phyloP scores from a whole-genome alignment of 2,888 invertebrate genomes.

The Drosophila emarginata region DNA sequence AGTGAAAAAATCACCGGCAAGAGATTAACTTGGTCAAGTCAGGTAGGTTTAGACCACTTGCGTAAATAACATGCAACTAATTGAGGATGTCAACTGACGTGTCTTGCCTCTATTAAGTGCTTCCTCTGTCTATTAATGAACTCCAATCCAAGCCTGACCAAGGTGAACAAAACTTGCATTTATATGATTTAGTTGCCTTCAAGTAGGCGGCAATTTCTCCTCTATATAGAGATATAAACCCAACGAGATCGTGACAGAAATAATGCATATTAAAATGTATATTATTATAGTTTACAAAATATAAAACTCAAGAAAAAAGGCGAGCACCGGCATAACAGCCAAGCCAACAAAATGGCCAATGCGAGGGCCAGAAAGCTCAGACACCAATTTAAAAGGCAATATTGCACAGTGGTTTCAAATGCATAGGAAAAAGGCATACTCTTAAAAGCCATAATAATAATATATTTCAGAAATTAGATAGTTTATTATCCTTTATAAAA shows the following conservation, averaged over 20 bases:
- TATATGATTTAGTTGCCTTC: constrained; percentile 25
- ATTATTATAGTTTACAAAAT: constrained; percentile 66
- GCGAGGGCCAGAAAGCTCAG: constrained; percentile 34
- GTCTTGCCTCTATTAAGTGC: constrained; percentile 57
- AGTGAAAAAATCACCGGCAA: neutral
- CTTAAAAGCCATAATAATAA: too few relatives aligned
- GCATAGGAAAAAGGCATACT: neutral
- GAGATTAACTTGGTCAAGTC: constrained; percentile 30
- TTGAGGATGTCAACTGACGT: constrained; percentile 73
- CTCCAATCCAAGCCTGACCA: constrained; percentile 9
- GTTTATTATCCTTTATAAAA: too few relatives aligned
- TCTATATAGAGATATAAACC: constrained; percentile 74
- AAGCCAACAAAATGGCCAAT: constrained; percentile 57
- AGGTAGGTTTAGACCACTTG: constrained; percentile 38
- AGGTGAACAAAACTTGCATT: constrained; percentile 13
- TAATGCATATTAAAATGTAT: constrained; percentile 78
- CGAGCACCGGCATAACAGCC: neutral
- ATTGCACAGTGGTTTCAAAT: constrained; percentile 40
- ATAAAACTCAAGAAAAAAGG: constrained; percentile 30
- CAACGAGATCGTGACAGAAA: constrained; percentile 79
- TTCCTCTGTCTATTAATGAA: constrained; percentile 44
- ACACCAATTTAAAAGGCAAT: constrained; percentile 61
- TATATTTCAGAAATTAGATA: too few relatives aligned
- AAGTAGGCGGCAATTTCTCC: constrained; percentile 26
- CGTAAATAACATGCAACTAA: constrained; percentile 66